Percentiles rank a stretch among this genome's conserved stretches.
phyloP scores from a whole-genome alignment of 1,140 invertebrate genomes.

The Cephus cinctus region DNA sequence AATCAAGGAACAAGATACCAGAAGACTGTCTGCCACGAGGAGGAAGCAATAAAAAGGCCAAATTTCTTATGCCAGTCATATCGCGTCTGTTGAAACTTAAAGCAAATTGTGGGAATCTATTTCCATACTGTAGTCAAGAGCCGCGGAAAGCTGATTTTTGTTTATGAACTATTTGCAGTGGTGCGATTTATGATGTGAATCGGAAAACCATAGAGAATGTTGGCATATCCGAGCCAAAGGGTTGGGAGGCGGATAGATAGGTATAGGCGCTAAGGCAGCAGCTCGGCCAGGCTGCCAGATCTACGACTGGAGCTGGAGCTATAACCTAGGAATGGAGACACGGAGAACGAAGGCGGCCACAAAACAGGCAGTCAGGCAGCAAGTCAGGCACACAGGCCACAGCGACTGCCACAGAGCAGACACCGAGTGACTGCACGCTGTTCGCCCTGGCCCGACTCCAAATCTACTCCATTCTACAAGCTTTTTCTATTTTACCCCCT shows the following conservation, averaged over 20 bases:
- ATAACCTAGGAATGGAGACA: too few species aligned
- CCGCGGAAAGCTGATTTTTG: constrained; percentile 20
- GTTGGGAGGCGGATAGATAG: not conserved
- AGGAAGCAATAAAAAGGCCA: too few species aligned
- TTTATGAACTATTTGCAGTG: constrained; percentile 40
- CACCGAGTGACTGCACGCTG: constrained; percentile 1
- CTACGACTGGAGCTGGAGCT: too few species aligned
- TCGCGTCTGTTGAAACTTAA: too few species aligned
- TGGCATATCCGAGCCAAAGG: not conserved
- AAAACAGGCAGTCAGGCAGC: too few species aligned
- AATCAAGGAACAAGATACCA: too few species aligned
- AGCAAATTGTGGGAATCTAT: too few species aligned
- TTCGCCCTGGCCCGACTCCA: constrained; percentile 37
- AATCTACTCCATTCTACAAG: constrained; percentile 42
- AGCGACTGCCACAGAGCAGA: not conserved
- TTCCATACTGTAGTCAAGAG: too few species aligned
- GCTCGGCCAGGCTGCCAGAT: not conserved
- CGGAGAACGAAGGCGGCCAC: constrained; percentile 2
- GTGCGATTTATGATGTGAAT: constrained; percentile 39
- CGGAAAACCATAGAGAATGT: constrained; percentile 26
- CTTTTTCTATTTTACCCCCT: constrained; percentile 43
- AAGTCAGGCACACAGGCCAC: too few species aligned
- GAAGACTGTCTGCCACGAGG: too few species aligned
- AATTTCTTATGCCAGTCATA: too few species aligned
- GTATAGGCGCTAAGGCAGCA: constrained; percentile 7